These are phyloP conservation scores for Corydoras maculifer DNA, from an alignment of 2,113 vertebrate species.

Conservation along the genomic window DNA sequence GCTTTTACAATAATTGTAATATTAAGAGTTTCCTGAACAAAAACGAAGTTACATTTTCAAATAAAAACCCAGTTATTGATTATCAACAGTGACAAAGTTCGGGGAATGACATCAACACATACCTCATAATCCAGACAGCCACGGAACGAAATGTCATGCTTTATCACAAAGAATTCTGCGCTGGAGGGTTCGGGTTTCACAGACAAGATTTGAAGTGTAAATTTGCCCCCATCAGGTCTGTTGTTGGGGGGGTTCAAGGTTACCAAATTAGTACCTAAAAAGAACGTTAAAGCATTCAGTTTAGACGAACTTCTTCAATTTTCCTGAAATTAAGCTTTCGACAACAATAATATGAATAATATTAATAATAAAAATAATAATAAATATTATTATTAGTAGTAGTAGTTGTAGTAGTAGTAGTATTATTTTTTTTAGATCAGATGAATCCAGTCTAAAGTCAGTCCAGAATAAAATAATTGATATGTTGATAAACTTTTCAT, in stretches of 20 bases:
- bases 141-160: constrained; percentile 52
- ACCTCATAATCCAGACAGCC: constrained; percentile 64
- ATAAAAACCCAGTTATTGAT: too few relatives aligned
- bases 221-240: constrained; percentile 1
- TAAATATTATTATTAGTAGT: too few relatives aligned
- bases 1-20: constrained; percentile 55
- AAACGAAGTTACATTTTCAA: not conserved
- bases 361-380: too few relatives aligned
- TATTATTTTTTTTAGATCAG: too few relatives aligned
- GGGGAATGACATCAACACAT: too few relatives aligned
- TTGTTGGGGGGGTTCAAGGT: not conserved
- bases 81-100: too few relatives aligned
- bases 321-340: too few relatives aligned
- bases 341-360: too few relatives aligned
- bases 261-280: constrained; percentile 21
- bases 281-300: not conserved
- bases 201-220: constrained; percentile 45
- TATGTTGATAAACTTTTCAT: not conserved
- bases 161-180: constrained; percentile 48
- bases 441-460: too few relatives aligned
- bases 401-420: too few relatives aligned
- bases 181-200: constrained; percentile 42
- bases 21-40: constrained; percentile 39
- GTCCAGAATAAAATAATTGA: not conserved
- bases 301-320: too few relatives aligned